Conservation (phyloP, 2,113 vertebrate species). For the Neodontobutis hainanensis region DNA sequence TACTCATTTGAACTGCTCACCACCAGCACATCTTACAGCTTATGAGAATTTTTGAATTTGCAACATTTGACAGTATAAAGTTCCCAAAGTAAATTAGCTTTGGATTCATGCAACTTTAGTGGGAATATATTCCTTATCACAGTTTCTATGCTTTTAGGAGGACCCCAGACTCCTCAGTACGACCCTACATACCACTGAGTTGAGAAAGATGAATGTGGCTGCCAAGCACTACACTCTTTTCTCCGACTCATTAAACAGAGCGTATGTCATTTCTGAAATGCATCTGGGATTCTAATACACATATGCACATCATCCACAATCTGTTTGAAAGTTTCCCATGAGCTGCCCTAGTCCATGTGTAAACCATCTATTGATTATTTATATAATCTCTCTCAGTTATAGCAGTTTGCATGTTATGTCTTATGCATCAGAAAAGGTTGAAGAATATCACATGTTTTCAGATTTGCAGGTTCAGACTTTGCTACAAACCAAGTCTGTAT, state of each 20-base stretch:
- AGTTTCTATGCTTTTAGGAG: neutral
- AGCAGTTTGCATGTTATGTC: no score
- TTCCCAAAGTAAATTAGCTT: neutral
- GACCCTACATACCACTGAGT: constrained; percentile 10
- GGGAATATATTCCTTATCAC: neutral
- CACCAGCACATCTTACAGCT: neutral
- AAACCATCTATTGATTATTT: no score
- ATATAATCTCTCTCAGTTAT: no score
- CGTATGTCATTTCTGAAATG: constrained; percentile 6
- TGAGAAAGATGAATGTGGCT: constrained; percentile 18
- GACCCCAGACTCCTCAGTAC: neutral
- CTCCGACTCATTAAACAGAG: constrained; percentile 18
- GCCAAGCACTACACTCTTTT: constrained; percentile 20
- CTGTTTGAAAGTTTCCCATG: neutral
- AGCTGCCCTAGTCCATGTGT: neutral
- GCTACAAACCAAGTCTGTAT: no score
- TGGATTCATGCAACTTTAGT: neutral
- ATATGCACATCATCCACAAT: neutral
- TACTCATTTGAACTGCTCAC: neutral
- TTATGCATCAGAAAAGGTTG: no score
- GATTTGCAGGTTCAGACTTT: no score
- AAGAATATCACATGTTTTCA: no score
- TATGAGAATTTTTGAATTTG: constrained; percentile 1
- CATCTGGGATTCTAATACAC: constrained; percentile 9
- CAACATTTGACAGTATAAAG: neutral